A percentile compares a stretch with the other conserved stretches of the same genome.
These are phyloP conservation scores for Amazona vittata DNA, from an alignment of 2,113 vertebrate species.

Conservation along the genomic window DNA sequence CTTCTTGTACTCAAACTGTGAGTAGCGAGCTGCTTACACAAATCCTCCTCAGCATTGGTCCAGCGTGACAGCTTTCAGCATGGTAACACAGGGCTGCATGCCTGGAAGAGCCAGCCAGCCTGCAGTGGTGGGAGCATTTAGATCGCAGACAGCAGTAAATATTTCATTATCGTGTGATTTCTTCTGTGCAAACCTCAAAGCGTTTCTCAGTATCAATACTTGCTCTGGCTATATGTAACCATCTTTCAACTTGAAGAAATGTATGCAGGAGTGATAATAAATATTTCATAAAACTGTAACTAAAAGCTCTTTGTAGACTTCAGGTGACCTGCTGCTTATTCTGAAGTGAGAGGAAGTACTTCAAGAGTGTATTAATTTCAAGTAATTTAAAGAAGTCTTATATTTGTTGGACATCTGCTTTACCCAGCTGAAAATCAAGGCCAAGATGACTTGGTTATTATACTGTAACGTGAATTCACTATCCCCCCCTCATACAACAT, in stretches of 20 bases:
- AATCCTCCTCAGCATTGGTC: neutral
- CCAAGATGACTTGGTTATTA: slow-evolving; percentile 3
- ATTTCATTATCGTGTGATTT: slow-evolving; percentile 46
- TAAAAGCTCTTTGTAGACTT: slow-evolving; percentile 24
- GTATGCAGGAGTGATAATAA: slow-evolving; percentile 42
- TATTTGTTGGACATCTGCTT: slow-evolving; percentile 20
- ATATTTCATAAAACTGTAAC: slow-evolving; percentile 62
- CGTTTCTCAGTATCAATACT: slow-evolving; percentile 33
- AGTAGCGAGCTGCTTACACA: neutral
- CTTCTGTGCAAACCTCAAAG: slow-evolving; percentile 46
- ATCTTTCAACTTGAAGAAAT: slow-evolving; percentile 58
- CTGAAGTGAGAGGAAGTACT: slow-evolving; percentile 2
- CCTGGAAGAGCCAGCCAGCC: neutral
- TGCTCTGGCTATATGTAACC: slow-evolving; percentile 2
- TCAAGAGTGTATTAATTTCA: slow-evolving; percentile 61
- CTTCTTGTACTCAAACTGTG: neutral
- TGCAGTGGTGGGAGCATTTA: neutral
- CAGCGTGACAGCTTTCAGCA: neutral
- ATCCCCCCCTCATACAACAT: slow-evolving; percentile 14
- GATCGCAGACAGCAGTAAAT: slow-evolving; percentile 11
- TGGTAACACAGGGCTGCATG: neutral
- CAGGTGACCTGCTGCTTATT: slow-evolving; percentile 13
- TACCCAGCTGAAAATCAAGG: slow-evolving; percentile 57
- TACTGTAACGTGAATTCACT: neutral
- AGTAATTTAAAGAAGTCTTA: slow-evolving; percentile 41